phyloP scores from a whole-genome alignment of 92 coral and sea anemone genomes.

The Zoanthus gigantus region DNA sequence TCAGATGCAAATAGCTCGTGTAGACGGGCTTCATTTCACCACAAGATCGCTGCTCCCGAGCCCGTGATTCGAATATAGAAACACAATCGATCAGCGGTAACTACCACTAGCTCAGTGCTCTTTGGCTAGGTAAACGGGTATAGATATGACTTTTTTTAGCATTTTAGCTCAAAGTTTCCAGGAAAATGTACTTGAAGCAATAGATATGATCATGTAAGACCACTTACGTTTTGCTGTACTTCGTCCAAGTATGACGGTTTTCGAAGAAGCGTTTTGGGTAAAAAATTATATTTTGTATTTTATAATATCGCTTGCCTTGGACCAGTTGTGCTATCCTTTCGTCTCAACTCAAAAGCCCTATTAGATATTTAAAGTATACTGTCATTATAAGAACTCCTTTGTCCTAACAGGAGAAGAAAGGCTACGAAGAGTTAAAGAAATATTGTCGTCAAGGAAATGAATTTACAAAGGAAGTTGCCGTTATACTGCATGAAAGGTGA shows the following conservation, averaged over 20 bases:
- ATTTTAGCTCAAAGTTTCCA: neutral
- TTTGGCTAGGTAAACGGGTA: neutral
- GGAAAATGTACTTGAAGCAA: neutral
- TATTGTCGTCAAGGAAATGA: constrained; percentile 96
- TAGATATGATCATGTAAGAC: neutral
- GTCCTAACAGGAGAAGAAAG: constrained; percentile 83
- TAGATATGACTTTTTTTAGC: neutral
- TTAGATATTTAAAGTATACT: neutral
- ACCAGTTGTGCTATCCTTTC: neutral
- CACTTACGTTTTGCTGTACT: neutral
- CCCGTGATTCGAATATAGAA: too few species aligned
- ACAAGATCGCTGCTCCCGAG: too few species aligned
- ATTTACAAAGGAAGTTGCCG: constrained; percentile 86
- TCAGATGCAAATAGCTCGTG: too few species aligned
- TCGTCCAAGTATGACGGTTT: constrained; percentile 57
- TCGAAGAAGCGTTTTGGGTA: constrained; percentile 89
- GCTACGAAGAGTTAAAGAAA: constrained; percentile 95
- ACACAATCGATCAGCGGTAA: constrained; percentile 1
- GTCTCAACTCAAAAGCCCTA: neutral
- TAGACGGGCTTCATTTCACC: too few species aligned
- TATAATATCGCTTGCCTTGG: neutral
- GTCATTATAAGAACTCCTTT: neutral
- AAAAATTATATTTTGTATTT: neutral
- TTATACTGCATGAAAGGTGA: constrained; percentile 87
- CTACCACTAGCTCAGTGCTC: neutral